Base-by-base conservation (phyloP, 1,140 invertebrate species). In the Campoletis sonorensis region DNA sequence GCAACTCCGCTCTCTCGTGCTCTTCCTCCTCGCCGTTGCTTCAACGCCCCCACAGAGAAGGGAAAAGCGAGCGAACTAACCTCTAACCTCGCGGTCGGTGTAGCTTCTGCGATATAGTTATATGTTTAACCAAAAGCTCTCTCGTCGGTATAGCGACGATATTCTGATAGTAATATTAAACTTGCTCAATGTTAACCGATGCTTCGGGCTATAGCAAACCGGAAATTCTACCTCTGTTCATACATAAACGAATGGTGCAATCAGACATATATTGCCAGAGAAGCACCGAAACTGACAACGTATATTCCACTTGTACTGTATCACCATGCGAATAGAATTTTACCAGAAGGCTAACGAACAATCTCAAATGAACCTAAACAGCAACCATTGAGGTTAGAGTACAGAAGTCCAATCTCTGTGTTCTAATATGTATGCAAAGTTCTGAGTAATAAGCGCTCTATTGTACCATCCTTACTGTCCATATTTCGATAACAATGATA, bases 151-250 rank as follows among this genome's bases (percentile, higher is more conserved):
- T 18, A 27, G 51, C 67, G 75, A 37, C 84, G 80, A 68, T 83
- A 85, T 85, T 86, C 84, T 77, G 85, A 86, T 84, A 84, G 82
- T 85, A 84, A 87, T 88, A 88, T 88, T 85, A 87, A 89, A 89
- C 85, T 89, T 86, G 81, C 81, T 82, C 79, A 84, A 86, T 87
- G 82, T 79, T 68, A 75, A 64, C 72, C 72, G 72, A 84, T 80
- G 86, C 83, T 82, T 81, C 82, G 71, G 84, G 83, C 72, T 75
- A 75, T 30, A 27, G 72, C 21, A n/a, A 54, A 75, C 45, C 49
- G 72, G 45, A 49, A 75, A 49, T 54, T 75, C 61, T 67, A 37
- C 73, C 75, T 61, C 49, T 49, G 23, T 54, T 27, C 61, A 13
- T 64, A 27, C 61, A 15, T 26, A 64, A 64, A 64, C 61, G 51